Conservation (phyloP, 2,797 vertebrate genomes). For the Oryzias sinensis region DNA sequence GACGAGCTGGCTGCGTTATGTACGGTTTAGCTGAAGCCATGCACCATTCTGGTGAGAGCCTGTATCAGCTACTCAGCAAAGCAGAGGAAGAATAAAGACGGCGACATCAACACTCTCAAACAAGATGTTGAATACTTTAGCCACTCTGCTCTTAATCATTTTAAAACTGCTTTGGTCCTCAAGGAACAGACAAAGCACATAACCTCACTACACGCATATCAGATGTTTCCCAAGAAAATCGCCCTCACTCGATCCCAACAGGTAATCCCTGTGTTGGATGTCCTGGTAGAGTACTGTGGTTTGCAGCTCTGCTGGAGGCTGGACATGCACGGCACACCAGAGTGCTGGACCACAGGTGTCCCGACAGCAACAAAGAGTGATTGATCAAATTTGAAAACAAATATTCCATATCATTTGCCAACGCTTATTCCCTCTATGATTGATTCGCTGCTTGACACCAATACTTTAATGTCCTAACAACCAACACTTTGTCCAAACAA, state of each 20-base stretch:
- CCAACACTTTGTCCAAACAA: conserved; percentile 32
- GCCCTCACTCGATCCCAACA: neutral
- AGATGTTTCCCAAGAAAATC: conserved; percentile 15
- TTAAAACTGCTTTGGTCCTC: neutral
- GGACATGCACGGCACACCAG: conserved; percentile 10
- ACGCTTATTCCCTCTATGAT: conserved; percentile 30
- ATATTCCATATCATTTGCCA: conserved; percentile 37
- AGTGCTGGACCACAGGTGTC: conserved; percentile 42
- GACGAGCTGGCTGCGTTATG: conserved; percentile 59
- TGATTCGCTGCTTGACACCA: conserved; percentile 38
- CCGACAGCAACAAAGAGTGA: conserved; percentile 35
- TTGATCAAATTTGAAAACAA: conserved; percentile 58
- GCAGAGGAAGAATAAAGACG: conserved; percentile 31
- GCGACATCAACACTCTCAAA: conserved; percentile 11
- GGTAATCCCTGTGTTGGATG: conserved; percentile 3
- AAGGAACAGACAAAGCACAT: neutral
- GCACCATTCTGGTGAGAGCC: conserved; percentile 53
- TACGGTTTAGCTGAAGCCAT: conserved; percentile 52
- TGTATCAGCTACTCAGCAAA: conserved; percentile 50
- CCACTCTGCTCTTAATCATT: conserved; percentile 1
- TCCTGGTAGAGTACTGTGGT: conserved; percentile 14
- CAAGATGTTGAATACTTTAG: conserved; percentile 10
- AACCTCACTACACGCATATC: neutral
- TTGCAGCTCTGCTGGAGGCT: conserved; percentile 40
- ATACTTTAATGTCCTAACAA: conserved; percentile 31